Conservation (phyloP, 2,113 vertebrate genomes). For the Rhegmatorhina hoffmannsi region DNA sequence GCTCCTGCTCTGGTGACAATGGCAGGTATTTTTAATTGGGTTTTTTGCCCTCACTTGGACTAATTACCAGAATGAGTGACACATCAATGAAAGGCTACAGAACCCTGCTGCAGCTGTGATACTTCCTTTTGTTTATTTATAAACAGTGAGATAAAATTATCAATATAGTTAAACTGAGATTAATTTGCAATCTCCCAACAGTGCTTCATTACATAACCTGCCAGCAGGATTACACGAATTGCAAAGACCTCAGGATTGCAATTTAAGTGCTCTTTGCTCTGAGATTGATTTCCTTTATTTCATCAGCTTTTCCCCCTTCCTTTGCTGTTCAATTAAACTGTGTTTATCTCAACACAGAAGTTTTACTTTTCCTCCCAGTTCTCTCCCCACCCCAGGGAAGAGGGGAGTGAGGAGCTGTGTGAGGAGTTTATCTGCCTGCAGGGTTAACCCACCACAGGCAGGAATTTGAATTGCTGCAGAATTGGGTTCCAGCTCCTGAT, state of each 20-base stretch:
- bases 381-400: neutral
- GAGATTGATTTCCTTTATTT: neutral
- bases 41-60: neutral
- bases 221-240: neutral
- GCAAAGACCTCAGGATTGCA: neutral
- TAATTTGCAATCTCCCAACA: neutral
- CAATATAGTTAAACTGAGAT: neutral
- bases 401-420: neutral
- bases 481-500: neutral
- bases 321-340: neutral
- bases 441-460: neutral
- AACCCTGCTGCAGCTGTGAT: neutral
- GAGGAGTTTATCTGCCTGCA: neutral
- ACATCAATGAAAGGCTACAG: neutral
- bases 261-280: neutral
- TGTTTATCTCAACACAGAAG: neutral
- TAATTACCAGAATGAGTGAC: slow-evolving; percentile 7
- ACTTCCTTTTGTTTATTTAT: neutral
- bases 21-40: neutral
- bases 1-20: neutral
- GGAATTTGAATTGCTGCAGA: neutral
- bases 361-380: neutral
- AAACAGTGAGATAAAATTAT: neutral
- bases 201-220: neutral
- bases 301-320: neutral